A percentile compares a stretch with the other conserved stretches of the same genome.
These are phyloP conservation scores for Porphyrio hochstetteri DNA, from an alignment of 2,113 vertebrate genomes.

Conservation along the genomic window DNA sequence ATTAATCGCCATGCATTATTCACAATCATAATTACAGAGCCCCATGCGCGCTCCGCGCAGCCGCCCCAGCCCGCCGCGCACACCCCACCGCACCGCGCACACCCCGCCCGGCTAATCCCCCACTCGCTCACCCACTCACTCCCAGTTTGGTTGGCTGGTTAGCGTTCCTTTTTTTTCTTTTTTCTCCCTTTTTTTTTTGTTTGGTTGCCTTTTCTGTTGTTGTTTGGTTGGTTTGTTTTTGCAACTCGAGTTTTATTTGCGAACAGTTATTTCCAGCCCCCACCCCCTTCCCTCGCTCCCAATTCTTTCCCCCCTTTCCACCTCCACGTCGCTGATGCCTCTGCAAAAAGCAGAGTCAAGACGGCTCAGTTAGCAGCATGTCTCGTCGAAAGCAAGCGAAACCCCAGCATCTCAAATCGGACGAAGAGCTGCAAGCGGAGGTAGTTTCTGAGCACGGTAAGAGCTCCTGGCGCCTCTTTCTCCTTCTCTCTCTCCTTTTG, in stretches of 20 bases:
- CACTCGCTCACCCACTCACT: not conserved
- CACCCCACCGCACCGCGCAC: conserved; percentile 48
- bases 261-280: conserved; percentile 28
- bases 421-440: conserved; percentile 87
- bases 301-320: conserved; percentile 61
- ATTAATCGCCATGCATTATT: conserved; percentile 96
- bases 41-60: conserved; percentile 90
- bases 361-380: conserved; percentile 89
- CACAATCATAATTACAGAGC: conserved; percentile 94
- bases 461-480: conserved; percentile 15
- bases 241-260: conserved; percentile 58
- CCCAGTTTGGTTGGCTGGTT: not conserved
- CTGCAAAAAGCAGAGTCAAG: conserved; percentile 86
- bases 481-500: not conserved
- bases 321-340: conserved; percentile 86
- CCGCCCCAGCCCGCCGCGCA: conserved; percentile 72
- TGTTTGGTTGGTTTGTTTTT: conserved; percentile 8
- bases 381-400: conserved; percentile 99
- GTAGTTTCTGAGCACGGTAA: conserved; percentile 92
- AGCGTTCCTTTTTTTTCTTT: conserved; percentile 43
- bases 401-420: conserved; percentile 97
- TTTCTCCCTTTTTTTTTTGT: not conserved
- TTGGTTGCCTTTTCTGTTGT: conserved; percentile 23
- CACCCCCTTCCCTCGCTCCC: not conserved
- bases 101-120: conserved; percentile 45